Conservation (phyloP, 2,113 vertebrate genomes). For the Acinonyx jubatus region DNA sequence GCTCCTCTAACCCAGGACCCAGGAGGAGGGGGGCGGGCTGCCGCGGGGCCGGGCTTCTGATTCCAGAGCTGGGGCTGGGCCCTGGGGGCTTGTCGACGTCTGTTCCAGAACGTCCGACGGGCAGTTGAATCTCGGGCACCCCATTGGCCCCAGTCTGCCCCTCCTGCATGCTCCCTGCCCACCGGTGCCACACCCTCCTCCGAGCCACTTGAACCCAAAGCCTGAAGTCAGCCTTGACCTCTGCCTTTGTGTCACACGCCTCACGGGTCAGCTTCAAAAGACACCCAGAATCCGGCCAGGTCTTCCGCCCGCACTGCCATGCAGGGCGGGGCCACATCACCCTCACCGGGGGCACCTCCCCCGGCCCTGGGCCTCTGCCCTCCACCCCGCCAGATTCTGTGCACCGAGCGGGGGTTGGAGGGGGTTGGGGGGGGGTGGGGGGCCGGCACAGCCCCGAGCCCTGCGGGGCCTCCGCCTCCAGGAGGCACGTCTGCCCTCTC, state of each 20-base stretch:
- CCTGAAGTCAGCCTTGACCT: not conserved
- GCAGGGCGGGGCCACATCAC: rapidly evolving
- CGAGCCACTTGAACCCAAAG: rapidly evolving
- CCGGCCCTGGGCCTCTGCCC: not conserved
- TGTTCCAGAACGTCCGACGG: rapidly evolving
- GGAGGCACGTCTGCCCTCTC: not conserved
- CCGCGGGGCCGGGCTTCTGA: not conserved
- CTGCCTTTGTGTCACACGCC: not conserved
- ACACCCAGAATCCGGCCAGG: not conserved
- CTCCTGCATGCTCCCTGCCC: not conserved
- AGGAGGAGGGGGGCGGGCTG: not conserved
- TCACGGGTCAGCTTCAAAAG: too few relatives aligned
- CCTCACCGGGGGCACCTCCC: not conserved
- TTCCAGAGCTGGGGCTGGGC: not conserved
- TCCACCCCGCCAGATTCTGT: not conserved
- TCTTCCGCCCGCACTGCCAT: rapidly evolving
- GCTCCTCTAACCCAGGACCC: not conserved
- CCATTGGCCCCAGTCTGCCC: rapidly evolving
- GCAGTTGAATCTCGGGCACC: rapidly evolving
- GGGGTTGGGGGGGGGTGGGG: too few relatives aligned
- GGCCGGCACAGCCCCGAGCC: not conserved
- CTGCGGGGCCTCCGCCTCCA: not conserved
- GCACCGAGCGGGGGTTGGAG: too few relatives aligned
- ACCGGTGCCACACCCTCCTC: rapidly evolving
- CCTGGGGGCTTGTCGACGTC: not conserved